Percentiles rank a stretch among this genome's conserved stretches.
These are phyloP conservation scores for Tonatia bakeri DNA, from an alignment of 2,113 vertebrate species.

Conservation along the genomic window DNA sequence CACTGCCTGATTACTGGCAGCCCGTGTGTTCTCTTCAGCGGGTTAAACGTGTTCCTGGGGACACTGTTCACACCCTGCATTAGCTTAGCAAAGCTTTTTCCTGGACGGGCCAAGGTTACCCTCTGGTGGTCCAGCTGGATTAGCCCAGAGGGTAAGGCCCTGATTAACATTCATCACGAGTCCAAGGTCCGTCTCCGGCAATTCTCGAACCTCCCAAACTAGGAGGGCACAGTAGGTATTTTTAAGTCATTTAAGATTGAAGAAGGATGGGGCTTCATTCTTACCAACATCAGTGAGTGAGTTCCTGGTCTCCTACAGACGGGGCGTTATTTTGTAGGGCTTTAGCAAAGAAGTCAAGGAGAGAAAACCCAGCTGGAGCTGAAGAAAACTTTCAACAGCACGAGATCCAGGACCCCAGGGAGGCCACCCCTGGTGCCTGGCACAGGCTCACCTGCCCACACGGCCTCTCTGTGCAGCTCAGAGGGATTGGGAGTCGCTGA, in stretches of 20 bases:
- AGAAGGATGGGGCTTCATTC: background rate
- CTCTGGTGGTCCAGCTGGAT: background rate
- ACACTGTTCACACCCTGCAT: background rate
- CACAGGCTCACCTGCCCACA: background rate
- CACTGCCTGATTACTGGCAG: background rate
- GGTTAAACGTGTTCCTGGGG: background rate
- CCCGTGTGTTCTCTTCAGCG: constrained; percentile 8
- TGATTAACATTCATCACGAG: background rate
- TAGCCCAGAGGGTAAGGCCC: background rate
- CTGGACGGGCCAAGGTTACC: background rate
- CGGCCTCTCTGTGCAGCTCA: background rate
- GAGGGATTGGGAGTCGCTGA: too few relatives aligned
- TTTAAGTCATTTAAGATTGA: background rate
- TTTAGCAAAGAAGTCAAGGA: background rate
- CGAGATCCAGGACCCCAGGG: background rate
- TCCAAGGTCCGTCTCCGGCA: background rate
- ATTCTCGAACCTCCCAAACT: background rate
- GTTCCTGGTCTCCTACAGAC: too few relatives aligned
- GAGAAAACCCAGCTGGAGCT: background rate
- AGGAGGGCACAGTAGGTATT: background rate
- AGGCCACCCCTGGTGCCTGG: accelerated
- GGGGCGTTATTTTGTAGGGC: background rate
- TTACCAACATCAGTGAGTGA: background rate
- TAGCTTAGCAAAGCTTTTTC: constrained; percentile 3
- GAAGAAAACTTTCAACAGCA: background rate